Evolutionary conservation across 2,113 vertebrate genomes (phyloP), one percentile per base, ranked within the genome.

Genomic region (Stegastes partitus): DNA sequence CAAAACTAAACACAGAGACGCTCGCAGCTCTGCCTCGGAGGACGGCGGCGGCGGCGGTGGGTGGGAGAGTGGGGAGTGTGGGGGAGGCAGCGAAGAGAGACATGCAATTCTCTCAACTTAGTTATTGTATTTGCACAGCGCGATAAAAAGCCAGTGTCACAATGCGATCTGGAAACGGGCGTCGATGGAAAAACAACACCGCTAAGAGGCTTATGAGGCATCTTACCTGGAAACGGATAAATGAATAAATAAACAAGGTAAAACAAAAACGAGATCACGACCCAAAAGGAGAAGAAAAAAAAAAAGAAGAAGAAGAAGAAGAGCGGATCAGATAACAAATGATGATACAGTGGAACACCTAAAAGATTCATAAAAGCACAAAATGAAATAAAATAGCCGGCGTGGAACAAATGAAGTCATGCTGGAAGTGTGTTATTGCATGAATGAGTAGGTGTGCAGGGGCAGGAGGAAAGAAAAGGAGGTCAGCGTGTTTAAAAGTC

Each of bases 1-100:
- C 90, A 91, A 65, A 87, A 86, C 85, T 90, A 90, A 92, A 90
- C 87, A 84, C 86, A 87, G 81, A 85, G 82, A 54, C 34, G 84
- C 91, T 90, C 10, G 53, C 77, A 87, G 87, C 79, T 56, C 74
- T 87, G 84, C 89, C 79, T 88, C 62, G 3, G 74, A 90, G 83
- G 82, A 74, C 58, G 68, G 69, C 22, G 72, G 74, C 58, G 68
- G 68, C 21, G 74, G 74, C 34, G 81, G 78, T 76, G 83, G 72
- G 76, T 82, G 44, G 79, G 68, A 58, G 74, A 57, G 37, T 22
- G 78, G 68, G 59, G 62, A 45, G 80, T 59, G 79, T 47, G 78
- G 66, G 81, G 79, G 83, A 63, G 75, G 56, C 73, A 75, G 54
- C 0, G 67, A 72, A 59, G n/a, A 82, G 76, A 84, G 72, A 72